Evolutionary conservation across 2,113 vertebrate genomes (phyloP), one percentile per base, ranked within the genome.

Genomic region (Ceyx margarethae): DNA sequence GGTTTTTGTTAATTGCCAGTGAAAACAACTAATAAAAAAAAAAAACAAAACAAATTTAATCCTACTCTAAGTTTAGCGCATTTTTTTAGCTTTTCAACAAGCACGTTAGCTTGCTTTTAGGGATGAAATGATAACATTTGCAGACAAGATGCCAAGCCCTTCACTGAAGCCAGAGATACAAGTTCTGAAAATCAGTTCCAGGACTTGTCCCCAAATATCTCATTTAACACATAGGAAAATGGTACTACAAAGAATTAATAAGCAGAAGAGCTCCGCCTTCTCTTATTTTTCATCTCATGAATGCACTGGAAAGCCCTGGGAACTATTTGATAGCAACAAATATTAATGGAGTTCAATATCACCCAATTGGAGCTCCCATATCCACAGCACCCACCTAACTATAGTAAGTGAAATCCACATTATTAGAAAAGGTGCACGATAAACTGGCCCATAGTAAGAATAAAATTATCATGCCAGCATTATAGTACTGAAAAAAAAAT

Each of bases 41-140:
- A 10, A 4, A 50, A 11, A 6, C 11, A 45, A 0, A 1, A 9
- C 4, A 33, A 76, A 73, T 43, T 65, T 72, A 83, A 81, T 31
- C 35, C 50, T 71, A 14, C 12, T 81, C 10, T 69, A 89, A 75
- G 53, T 51, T 75, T 85, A 60, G 15, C 81, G 56, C 7, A 58
- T 64, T 94, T 91, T 22, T 75, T 90, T 29, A 73, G 80, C 22
- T 88, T 95, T 86, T 79, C 60, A 37, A 91, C 46, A 82, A 58
- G 51, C 12, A 23, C 22, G 16, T 7, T 67, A 87, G 46, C 67
- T 91, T 92, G 33, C 43, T 72, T 85, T 60, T 7, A 85, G 21
- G 78, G n/a, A 73, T 2, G 1, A 81, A 85, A 68, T 29, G 68
- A 18, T 68, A 90, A 90, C 21, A 54, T 62, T 89, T 73, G 8